phyloP scores from a whole-genome alignment of 2,888 invertebrate genomes.

The Erebia palarica region DNA sequence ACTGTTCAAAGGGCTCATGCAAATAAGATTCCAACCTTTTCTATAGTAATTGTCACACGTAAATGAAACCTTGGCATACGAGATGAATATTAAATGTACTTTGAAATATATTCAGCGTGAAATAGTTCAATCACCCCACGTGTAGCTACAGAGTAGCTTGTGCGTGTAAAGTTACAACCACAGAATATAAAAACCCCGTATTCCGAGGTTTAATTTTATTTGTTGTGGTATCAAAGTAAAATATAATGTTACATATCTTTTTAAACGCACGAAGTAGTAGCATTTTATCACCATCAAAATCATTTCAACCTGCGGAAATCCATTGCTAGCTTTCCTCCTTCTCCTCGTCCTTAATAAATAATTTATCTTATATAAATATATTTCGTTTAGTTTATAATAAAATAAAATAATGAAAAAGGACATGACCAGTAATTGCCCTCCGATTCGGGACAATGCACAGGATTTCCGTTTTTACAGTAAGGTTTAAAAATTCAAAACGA shows the following conservation, averaged over 20 bases:
- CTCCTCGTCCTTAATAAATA: no score
- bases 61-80: conserved; percentile 24
- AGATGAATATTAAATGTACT: conserved; percentile 32
- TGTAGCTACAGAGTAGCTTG: conserved; percentile 24
- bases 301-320: no score
- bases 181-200: background rate
- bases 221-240: background rate
- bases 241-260: background rate
- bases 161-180: background rate
- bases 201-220: background rate
- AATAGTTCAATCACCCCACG: conserved; percentile 33
- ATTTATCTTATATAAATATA: no score
- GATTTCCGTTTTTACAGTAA: no score
- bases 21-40: background rate
- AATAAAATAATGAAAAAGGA: no score
- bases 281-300: no score
- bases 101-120: conserved; percentile 26
- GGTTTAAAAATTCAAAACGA: no score
- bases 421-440: no score
- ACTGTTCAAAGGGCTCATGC: conserved; percentile 3
- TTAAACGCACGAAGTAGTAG: no score
- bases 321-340: no score
- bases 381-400: no score
- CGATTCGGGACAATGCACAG: no score
- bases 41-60: conserved; percentile 12